These are phyloP conservation scores for Eulacestoma nigropectus DNA, from an alignment of 2,113 vertebrate genomes.

Conservation along the genomic window DNA sequence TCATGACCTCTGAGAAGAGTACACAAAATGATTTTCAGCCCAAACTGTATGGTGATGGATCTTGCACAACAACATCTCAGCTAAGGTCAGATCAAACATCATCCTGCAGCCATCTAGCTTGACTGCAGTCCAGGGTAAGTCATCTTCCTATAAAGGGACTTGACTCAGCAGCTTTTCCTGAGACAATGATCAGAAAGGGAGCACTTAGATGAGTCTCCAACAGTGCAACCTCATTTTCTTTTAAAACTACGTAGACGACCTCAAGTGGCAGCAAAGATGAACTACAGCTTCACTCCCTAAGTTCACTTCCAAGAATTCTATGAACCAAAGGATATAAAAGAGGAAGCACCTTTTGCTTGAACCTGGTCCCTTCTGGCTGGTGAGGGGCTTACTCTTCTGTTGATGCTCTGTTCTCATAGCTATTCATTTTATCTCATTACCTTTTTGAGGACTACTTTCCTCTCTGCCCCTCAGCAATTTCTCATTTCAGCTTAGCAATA, in stretches of 20 bases:
- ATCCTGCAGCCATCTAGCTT: not conserved
- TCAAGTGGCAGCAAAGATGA: not conserved
- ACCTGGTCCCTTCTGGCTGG: not conserved
- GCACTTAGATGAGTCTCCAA: fast-evolving
- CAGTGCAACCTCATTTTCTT: not conserved
- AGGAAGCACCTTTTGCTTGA: not conserved
- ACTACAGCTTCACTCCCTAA: not conserved
- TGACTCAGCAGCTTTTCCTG: not conserved
- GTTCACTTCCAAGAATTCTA: not conserved
- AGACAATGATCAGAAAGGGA: not conserved
- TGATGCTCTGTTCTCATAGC: not conserved
- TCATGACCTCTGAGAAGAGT: not conserved
- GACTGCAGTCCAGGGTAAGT: not conserved
- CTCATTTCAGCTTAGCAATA: not conserved
- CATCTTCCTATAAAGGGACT: not conserved
- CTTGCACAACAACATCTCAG: not conserved
- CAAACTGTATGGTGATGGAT: not conserved
- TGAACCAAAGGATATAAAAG: not conserved
- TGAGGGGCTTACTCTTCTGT: not conserved
- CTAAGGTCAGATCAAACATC: not conserved
- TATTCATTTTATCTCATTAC: not conserved
- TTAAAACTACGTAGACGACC: not conserved
- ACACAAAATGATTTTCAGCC: not conserved
- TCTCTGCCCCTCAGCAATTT: not conserved
- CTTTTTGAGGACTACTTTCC: not conserved